phyloP scores from a whole-genome alignment of 2,113 vertebrate species.

The Dipodomys spectabilis region DNA sequence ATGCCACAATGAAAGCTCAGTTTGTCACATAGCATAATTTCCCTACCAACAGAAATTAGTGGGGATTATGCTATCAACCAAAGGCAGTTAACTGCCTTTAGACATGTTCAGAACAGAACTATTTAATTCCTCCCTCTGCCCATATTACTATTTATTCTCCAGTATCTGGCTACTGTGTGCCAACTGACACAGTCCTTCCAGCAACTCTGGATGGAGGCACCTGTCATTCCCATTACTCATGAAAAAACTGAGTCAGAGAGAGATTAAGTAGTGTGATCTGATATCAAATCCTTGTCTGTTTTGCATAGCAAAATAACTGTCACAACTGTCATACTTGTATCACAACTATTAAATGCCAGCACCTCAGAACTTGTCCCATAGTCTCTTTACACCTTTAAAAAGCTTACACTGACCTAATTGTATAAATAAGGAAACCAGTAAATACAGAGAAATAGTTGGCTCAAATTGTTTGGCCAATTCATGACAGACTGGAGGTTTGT shows the following conservation, averaged over 20 bases:
- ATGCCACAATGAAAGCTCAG: too few species aligned
- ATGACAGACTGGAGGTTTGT: background rate
- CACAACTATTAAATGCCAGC: background rate
- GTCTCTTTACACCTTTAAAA: background rate
- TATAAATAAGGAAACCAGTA: background rate
- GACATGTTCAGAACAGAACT: too few species aligned
- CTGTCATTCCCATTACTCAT: background rate
- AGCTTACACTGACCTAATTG: background rate
- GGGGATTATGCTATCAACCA: too few species aligned
- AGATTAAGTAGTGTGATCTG: constrained; percentile 5
- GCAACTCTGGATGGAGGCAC: background rate
- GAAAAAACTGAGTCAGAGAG: background rate
- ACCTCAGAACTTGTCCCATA: background rate
- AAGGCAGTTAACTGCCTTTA: too few species aligned
- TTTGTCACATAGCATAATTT: too few species aligned
- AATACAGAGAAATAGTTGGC: background rate
- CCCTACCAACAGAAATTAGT: too few species aligned
- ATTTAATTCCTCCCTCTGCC: too few species aligned
- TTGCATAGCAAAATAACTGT: background rate
- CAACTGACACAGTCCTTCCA: background rate
- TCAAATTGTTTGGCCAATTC: background rate
- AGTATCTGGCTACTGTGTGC: too few species aligned
- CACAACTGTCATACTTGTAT: background rate
- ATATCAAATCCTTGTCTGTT: constrained; percentile 16
- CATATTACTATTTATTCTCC: too few species aligned